These are phyloP conservation scores for Nymphicus hollandicus DNA, from an alignment of 2,113 vertebrate species.

Conservation along the genomic window DNA sequence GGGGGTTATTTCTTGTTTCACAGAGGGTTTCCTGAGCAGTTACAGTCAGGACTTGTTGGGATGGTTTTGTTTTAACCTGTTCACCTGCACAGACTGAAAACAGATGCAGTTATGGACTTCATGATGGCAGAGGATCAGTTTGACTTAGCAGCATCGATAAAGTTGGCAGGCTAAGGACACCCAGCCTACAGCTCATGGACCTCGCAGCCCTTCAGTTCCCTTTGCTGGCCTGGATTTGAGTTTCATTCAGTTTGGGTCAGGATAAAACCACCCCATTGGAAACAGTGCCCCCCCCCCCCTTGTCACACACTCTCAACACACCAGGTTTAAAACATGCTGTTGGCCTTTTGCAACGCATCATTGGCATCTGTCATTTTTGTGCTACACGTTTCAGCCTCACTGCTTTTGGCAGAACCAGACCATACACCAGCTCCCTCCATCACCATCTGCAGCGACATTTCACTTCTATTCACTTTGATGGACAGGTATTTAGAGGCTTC, in stretches of 20 bases:
- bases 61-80: neutral
- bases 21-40: neutral
- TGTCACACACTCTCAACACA: neutral
- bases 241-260: neutral
- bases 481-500: constrained; percentile 21
- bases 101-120: neutral
- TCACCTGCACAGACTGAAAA: neutral
- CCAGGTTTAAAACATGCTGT: accelerated
- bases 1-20: neutral
- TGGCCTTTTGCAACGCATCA: neutral
- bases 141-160: neutral
- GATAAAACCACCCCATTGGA: neutral
- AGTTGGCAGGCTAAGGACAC: neutral
- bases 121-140: neutral
- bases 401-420: constrained; percentile 25
- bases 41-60: neutral
- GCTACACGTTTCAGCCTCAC: neutral
- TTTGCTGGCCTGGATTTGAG: neutral
- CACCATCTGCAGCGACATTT: neutral
- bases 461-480: neutral
- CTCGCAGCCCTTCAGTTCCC: accelerated
- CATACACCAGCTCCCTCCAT: neutral
- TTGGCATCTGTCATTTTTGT: neutral
- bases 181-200: neutral
- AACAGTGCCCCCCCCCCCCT: neutral